These are phyloP conservation scores for Dioctria rufipes DNA, from an alignment of 2,888 invertebrate genomes.

Conservation along the genomic window DNA sequence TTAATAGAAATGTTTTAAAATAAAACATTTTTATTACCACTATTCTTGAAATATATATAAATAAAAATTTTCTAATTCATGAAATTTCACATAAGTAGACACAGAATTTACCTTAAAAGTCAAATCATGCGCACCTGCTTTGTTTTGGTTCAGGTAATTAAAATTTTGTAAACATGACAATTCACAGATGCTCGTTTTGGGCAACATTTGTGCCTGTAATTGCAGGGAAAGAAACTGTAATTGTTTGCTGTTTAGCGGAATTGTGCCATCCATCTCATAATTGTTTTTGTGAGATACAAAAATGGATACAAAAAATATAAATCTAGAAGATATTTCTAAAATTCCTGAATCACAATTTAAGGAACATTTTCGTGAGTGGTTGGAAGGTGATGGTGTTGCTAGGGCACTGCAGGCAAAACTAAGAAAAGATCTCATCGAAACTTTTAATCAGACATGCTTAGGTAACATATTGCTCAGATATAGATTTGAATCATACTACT, in stretches of 20 bases:
- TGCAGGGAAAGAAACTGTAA: background rate
- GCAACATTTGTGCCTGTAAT: background rate
- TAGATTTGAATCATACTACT: too few relatives aligned
- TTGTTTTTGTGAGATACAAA: background rate
- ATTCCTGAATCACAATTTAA: slow-evolving; percentile 68
- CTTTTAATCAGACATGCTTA: slow-evolving; percentile 67
- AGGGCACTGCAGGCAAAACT: slow-evolving; percentile 67
- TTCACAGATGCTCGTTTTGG: background rate
- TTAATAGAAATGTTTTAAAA: too few relatives aligned
- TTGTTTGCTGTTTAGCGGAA: background rate
- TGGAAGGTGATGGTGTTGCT: slow-evolving; percentile 67
- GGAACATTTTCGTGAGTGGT: slow-evolving; percentile 68
- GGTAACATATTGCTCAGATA: slow-evolving; percentile 63
- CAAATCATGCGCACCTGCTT: slow-evolving; percentile 26
- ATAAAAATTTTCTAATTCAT: slow-evolving; percentile 4
- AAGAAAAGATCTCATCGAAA: slow-evolving; percentile 67
- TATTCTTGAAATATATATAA: too few relatives aligned
- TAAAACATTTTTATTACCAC: background rate
- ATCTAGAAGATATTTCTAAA: slow-evolving; percentile 65
- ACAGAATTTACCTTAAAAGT: too few relatives aligned
- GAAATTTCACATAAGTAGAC: background rate
- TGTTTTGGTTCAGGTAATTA: background rate
- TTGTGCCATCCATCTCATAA: background rate
- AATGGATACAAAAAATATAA: slow-evolving; percentile 58
- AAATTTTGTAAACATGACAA: slow-evolving; percentile 31